Conservation (phyloP, 2,888 invertebrate species). For the Mantis religiosa region DNA sequence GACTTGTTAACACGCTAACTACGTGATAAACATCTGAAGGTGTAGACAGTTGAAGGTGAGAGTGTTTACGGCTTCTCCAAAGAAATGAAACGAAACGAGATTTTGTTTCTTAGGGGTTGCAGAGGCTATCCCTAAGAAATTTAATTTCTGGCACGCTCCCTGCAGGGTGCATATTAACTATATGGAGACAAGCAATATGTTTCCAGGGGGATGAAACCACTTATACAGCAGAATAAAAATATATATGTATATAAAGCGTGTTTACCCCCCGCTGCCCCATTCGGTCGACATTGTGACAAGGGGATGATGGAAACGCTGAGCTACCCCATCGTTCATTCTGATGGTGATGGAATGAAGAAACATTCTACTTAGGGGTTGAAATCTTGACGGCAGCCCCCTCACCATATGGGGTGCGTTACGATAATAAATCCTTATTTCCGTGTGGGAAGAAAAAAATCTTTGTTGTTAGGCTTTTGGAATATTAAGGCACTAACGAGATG, state of each 20-base stretch:
- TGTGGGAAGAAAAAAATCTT: not conserved
- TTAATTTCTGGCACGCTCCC: not conserved
- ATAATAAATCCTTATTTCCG: too few species aligned
- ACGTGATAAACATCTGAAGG: not conserved
- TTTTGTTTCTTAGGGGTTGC: not conserved
- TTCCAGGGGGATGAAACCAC: not conserved
- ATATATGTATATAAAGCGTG: not conserved
- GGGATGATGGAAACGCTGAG: not conserved
- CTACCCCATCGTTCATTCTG: not conserved
- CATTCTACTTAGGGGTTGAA: not conserved
- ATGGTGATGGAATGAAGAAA: not conserved
- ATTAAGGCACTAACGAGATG: not conserved
- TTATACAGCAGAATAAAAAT: not conserved
- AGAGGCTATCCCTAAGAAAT: not conserved
- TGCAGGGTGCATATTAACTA: conserved; percentile 29
- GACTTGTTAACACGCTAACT: not conserved
- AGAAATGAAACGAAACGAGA: not conserved
- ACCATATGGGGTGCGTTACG: not conserved
- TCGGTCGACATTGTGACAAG: not conserved
- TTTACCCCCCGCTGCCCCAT: not conserved
- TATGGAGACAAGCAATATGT: conserved; percentile 25
- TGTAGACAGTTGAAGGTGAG: not conserved
- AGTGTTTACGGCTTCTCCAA: not conserved
- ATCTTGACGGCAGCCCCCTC: not conserved
- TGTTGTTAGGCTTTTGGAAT: not conserved